Evolutionary conservation across 1,140 invertebrate species (phyloP).

Genomic region (Drosophila burlai): DNA sequence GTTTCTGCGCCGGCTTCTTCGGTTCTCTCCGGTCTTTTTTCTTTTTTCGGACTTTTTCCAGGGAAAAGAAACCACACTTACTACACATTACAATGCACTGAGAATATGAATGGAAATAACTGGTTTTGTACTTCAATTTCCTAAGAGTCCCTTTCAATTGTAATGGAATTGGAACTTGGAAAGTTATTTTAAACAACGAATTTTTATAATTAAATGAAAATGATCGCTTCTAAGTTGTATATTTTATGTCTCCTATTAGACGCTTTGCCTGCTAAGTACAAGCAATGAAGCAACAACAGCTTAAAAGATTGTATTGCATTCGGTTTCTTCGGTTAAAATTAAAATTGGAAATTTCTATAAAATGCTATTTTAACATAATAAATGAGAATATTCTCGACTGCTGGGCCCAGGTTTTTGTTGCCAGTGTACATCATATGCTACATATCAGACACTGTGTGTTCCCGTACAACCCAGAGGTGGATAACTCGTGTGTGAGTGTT

Average conservation of each 20-base stretch:
- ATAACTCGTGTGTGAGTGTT: slow-evolving; percentile 32
- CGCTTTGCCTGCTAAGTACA: no score
- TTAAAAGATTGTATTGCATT: no score
- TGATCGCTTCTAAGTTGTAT: no score
- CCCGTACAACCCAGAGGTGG: slow-evolving; percentile 25
- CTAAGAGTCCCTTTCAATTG: background rate
- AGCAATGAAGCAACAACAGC: no score
- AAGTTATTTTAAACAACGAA: no score
- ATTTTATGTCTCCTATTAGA: no score
- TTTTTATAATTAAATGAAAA: no score
- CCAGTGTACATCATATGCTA: slow-evolving; percentile 14
- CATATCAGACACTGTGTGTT: slow-evolving; percentile 15
- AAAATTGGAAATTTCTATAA: no score
- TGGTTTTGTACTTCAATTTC: background rate
- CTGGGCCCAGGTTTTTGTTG: background rate
- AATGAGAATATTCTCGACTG: background rate
- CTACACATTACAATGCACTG: slow-evolving; percentile 5
- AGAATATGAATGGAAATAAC: background rate
- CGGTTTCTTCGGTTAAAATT: no score
- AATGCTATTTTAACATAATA: no score
- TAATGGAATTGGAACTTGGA: background rate
- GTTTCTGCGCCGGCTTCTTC: slow-evolving; percentile 4
- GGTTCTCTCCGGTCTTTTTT: background rate
- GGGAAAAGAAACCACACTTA: slow-evolving; percentile 17
- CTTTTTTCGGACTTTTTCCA: slow-evolving; percentile 19